Evolutionary conservation across 1,140 invertebrate species (phyloP).

Genomic region (Maniola jurtina): DNA sequence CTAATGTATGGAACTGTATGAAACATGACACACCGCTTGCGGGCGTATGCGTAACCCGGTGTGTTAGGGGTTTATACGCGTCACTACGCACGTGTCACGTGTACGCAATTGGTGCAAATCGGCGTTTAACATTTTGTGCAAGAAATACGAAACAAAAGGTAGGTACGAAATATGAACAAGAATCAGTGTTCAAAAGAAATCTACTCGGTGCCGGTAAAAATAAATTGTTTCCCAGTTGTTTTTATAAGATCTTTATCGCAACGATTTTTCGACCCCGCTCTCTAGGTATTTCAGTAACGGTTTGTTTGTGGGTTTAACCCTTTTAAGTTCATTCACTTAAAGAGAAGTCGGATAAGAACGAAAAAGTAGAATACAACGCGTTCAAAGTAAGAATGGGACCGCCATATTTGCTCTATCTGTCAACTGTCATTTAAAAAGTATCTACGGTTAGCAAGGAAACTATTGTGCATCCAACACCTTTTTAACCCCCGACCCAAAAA

Average conservation of each 20-base stretch:
- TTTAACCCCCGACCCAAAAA: too few species aligned
- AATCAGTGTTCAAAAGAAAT: constrained; percentile 6
- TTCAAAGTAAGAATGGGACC: too few species aligned
- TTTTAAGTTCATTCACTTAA: constrained; percentile 57
- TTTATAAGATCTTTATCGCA: constrained; percentile 34
- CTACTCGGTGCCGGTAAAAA: constrained; percentile 31
- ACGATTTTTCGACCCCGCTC: constrained; percentile 36
- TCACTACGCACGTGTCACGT: too few species aligned
- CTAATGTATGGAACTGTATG: too few species aligned
- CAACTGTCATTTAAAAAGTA: too few species aligned
- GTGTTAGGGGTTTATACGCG: too few species aligned
- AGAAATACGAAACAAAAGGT: not conserved
- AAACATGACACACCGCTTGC: too few species aligned
- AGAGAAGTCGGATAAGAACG: constrained; percentile 54
- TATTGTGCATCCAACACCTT: too few species aligned
- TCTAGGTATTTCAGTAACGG: constrained; percentile 54
- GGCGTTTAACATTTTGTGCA: not conserved
- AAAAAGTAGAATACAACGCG: constrained; percentile 54
- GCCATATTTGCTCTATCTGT: too few species aligned
- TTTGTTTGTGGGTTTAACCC: constrained; percentile 57
- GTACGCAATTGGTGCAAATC: too few species aligned
- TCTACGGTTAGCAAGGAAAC: too few species aligned
- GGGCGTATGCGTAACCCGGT: too few species aligned
- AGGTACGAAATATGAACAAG: not conserved
- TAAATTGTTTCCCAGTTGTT: constrained; percentile 26